Conservation (phyloP, 2,797 vertebrate species). For the Tachyglossus aculeatus region DNA sequence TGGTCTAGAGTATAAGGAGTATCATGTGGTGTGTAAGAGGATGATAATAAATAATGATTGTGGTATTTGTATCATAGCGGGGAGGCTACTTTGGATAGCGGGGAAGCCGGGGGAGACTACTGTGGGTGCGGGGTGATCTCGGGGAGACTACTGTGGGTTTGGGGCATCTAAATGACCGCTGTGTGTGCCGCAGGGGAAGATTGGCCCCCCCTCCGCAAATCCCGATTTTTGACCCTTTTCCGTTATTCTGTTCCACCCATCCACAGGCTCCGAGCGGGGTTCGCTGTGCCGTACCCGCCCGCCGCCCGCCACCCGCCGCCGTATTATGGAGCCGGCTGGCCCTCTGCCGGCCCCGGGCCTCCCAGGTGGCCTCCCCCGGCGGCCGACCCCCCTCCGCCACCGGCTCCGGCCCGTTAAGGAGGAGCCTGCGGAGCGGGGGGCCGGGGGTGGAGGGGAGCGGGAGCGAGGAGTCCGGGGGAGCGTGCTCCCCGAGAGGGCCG, state of each 20-base stretch:
- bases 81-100: background rate
- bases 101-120: background rate
- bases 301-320: background rate
- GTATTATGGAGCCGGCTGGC: accelerated
- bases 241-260: accelerated
- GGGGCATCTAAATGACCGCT: no score
- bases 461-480: background rate
- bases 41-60: no score
- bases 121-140: no score
- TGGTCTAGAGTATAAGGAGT: no score
- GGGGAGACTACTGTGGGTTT: background rate
- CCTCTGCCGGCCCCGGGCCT: accelerated
- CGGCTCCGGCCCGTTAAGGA: background rate
- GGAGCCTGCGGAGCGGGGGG: accelerated
- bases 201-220: background rate
- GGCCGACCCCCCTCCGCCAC: background rate
- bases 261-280: accelerated
- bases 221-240: no score
- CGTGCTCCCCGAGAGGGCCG: background rate
- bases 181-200: background rate
- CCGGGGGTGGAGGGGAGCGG: background rate
- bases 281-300: background rate
- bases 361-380: background rate
- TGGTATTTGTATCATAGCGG: no score
- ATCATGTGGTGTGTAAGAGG: no score